Base-by-base conservation (phyloP, 2,113 vertebrate species). In the Brevimyrus niger region DNA sequence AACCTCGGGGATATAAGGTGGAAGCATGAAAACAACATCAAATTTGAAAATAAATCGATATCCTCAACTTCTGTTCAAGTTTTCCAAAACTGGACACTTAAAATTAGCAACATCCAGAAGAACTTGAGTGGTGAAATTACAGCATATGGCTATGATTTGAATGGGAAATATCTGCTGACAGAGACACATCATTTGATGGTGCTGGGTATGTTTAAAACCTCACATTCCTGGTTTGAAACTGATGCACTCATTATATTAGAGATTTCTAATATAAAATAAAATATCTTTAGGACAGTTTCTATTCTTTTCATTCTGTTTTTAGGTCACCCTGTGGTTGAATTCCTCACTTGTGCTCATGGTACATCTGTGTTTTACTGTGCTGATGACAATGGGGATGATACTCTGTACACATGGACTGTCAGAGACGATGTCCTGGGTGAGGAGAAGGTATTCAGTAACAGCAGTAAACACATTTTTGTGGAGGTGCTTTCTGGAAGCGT, bases 81-180 rank as follows among this genome's bases (percentile, higher is more conserved):
- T n/a, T 23, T 84, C 9, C 38, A 21, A 47, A 47, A 47, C 42
- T 4, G 82, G 21, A 84, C 44, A 21, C 82, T 84, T 84, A 44
- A 84, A 84, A 84, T 84, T 44, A 21, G 0, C 0, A 84, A 84
- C 82, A 46, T 47, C 82, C 42, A 44, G 2, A 47, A 44, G 46
- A 84, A 84, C 82, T 84, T 21, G 44, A 84, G 0, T 84, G 82
- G 82, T 11, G 19, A 46, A 4, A 10, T 84, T n/a, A 84, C 19
- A 47, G 82, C 82, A 23, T 7, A 0, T 23, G 80, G 80, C 21
- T 83, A 17, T 3, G 13, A 44, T 44, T 46, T 15, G 0, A 3
- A 46, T 1, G 80, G 80, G 21, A 42, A 0, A 0, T 15, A 2
- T 6, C 0, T 83, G 3, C 15, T 21, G 38, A 83, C 19, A 44